phyloP scores from a whole-genome alignment of 30 jellyfish, hydroid and myxozoan species.

The Aurelia aurita complex sp. Pacific region DNA sequence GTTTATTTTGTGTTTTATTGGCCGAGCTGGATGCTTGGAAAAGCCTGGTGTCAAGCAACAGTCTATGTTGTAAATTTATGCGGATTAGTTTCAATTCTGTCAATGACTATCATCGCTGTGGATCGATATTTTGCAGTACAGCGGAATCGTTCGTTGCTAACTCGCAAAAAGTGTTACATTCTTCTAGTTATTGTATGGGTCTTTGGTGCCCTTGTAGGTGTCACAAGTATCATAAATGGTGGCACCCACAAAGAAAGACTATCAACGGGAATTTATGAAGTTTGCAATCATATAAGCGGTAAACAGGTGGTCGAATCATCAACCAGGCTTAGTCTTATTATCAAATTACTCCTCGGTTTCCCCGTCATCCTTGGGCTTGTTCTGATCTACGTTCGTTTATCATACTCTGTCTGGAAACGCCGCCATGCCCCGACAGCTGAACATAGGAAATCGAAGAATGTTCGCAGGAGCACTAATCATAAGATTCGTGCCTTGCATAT shows the following conservation, averaged over 20 bases:
- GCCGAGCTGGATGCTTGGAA: slow-evolving; percentile 63
- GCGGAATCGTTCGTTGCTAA: slow-evolving; percentile 30
- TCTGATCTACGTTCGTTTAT: slow-evolving; percentile 38
- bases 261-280: slow-evolving; percentile 39
- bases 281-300: slow-evolving; percentile 69
- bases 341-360: slow-evolving; percentile 41
- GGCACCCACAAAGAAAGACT: slow-evolving; percentile 32
- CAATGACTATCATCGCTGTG: slow-evolving; percentile 53
- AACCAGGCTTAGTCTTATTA: slow-evolving; percentile 12
- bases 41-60: slow-evolving; percentile 48
- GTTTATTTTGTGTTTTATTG: slow-evolving; percentile 55
- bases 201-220: slow-evolving; percentile 28
- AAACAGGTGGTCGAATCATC: slow-evolving; percentile 32
- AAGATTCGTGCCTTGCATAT: slow-evolving; percentile 53
- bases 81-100: slow-evolving; percentile 50
- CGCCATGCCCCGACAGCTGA: slow-evolving; percentile 62
- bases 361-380: slow-evolving; percentile 42
- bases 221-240: slow-evolving; percentile 14
- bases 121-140: slow-evolving; percentile 74
- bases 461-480: slow-evolving; percentile 3
- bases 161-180: slow-evolving; percentile 28
- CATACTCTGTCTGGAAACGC: slow-evolving; percentile 46
- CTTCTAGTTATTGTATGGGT: slow-evolving; percentile 55
- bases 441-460: slow-evolving; percentile 20
- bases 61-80: slow-evolving; percentile 57